Base-by-base conservation (phyloP, 2,888 invertebrate species). In the Dryobotodes eremita region DNA sequence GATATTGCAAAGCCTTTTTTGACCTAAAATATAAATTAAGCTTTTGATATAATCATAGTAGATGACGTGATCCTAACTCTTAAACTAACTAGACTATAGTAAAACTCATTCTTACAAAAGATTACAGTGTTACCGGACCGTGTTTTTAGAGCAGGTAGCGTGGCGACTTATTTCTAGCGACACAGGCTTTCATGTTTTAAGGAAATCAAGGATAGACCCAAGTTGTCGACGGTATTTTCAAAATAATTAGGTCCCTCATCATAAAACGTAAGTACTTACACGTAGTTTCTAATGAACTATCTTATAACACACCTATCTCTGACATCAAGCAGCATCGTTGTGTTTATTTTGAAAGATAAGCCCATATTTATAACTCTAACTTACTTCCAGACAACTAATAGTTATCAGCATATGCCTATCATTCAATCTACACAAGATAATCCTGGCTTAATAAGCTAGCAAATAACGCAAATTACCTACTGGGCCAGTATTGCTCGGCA, bases 381-480 rank as follows among this genome's bases (percentile, higher is more conserved):
- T n/a, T 13, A 36, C 46, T n/a, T 7, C 36, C 5, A n/a, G 23
- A 23, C 1, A 48, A 59, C 8, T 26, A 20, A 36, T 68, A 62
- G 23, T 68, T 59, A 66, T 23, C 42, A 68, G 64, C 26, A 62
- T 66, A 75, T 66, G 62, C 50, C 59, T 81, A 84, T 73, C 64
- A 86, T 77, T 86, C 71, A 83, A 86, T 86, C 79, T 80, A 83
- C 75, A 70, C 78, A 71, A 72, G 83, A 79, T 91, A 92, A 92
- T 90, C 90, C 89, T 46, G 82, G 89, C 89, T 88, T 90, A 91
- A 93, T 93, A 92, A 91, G 89, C 91, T 88, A 83, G 88, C 89
- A 89, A 92, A 93, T 92, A 92, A 92, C 85, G 89, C 87, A 89
- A 91, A 91, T 92, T 91, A 89, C 90, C 89, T 85, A 73, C 86